Percentiles rank a stretch among this genome's conserved stretches.
Evolutionary conservation across 2,113 vertebrate species (phyloP).

Genomic region (Gasterosteus aculeatus): DNA sequence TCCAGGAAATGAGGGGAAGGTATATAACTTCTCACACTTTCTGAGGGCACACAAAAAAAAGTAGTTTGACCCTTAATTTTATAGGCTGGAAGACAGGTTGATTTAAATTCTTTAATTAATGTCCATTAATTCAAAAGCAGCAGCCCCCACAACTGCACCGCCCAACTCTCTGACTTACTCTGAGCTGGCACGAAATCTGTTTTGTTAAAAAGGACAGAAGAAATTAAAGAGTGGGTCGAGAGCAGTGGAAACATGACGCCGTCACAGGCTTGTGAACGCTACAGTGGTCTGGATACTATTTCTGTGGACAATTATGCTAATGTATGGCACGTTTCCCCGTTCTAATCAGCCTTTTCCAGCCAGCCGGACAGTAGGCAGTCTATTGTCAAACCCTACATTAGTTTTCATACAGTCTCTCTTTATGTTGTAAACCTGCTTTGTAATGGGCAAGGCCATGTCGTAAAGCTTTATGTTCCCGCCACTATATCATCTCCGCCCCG

Average conservation of each 20-base stretch:
- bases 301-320: conserved; percentile 31
- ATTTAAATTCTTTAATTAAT: not conserved
- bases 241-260: conserved; percentile 30
- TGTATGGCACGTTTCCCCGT: conserved; percentile 1
- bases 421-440: conserved; percentile 12
- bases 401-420: conserved; percentile 1
- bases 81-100: not conserved
- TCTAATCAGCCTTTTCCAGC: conserved; percentile 6
- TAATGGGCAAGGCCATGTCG: conserved; percentile 10
- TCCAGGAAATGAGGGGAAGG: not conserved
- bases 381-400: conserved; percentile 26
- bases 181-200: conserved; percentile 45
- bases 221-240: conserved; percentile 46
- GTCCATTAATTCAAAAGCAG: not conserved
- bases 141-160: conserved; percentile 36
- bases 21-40: not conserved
- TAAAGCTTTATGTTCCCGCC: conserved; percentile 36
- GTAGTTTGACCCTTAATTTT: not conserved
- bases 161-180: conserved; percentile 49
- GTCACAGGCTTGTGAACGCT: conserved; percentile 37
- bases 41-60: not conserved
- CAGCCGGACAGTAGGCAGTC: not conserved
- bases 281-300: conserved; percentile 30
- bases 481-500: conserved; percentile 26
- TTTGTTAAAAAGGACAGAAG: conserved; percentile 45